A percentile compares a stretch with the other conserved stretches of the same genome.
Conservation (phyloP, 92 coral and sea anemone species). For the Heteractis magnifica region DNA sequence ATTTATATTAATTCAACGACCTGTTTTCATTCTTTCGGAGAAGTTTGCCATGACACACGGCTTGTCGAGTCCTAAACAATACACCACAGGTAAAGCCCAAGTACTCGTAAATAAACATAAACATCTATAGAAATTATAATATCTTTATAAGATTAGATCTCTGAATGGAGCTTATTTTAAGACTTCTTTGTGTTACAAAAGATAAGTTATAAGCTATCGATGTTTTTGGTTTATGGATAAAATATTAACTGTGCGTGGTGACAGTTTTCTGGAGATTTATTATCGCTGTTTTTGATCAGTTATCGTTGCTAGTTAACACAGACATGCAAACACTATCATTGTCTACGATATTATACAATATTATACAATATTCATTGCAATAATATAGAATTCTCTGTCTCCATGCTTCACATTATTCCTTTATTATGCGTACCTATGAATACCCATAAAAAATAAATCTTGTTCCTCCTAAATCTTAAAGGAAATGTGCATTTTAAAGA, state of each 20-base stretch:
- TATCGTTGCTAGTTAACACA: slow-evolving; percentile 4
- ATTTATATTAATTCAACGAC: slow-evolving; percentile 86
- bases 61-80: slow-evolving; percentile 83
- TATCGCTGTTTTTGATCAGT: background rate
- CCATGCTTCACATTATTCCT: too few relatives aligned
- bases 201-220: background rate
- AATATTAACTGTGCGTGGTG: background rate
- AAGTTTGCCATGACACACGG: slow-evolving; percentile 98
- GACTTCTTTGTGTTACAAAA: background rate
- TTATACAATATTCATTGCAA: background rate
- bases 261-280: too few relatives aligned
- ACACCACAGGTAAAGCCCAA: slow-evolving; percentile 71
- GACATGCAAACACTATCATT: background rate
- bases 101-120: background rate
- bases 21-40: slow-evolving; percentile 92
- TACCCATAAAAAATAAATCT: too few relatives aligned
- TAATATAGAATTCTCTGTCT: too few relatives aligned
- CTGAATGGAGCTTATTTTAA: background rate
- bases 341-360: background rate
- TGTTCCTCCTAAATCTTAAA: too few relatives aligned
- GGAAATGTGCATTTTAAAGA: too few relatives aligned
- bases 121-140: background rate
- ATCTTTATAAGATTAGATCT: background rate
- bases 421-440: too few relatives aligned
- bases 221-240: background rate